A percentile compares a stretch with the other conserved stretches of the same genome.
These are phyloP conservation scores for Eupelmus urozonus DNA, from an alignment of 2,888 invertebrate species.

Conservation along the genomic window DNA sequence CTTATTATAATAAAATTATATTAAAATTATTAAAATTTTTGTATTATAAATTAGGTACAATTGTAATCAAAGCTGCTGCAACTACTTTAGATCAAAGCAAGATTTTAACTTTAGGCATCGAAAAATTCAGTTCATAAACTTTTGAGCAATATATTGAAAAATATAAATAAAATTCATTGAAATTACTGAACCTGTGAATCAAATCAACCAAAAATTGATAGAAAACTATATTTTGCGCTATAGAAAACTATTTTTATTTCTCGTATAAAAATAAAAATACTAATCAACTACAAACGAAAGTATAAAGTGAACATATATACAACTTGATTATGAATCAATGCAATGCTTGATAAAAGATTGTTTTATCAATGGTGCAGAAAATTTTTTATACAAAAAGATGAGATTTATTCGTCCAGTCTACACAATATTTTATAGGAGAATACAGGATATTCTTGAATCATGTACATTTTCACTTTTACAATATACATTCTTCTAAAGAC, in stretches of 20 bases:
- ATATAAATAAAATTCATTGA: too few species aligned
- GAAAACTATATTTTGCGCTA: neutral
- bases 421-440: slow-evolving; percentile 30
- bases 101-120: too few species aligned
- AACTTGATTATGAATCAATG: slow-evolving; percentile 3
- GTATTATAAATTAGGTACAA: too few species aligned
- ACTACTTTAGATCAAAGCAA: too few species aligned
- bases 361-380: slow-evolving; percentile 16
- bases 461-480: slow-evolving; percentile 35
- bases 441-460: slow-evolving; percentile 41
- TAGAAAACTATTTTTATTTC: neutral
- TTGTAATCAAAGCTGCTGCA: too few species aligned
- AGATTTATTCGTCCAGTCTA: slow-evolving; percentile 14
- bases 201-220: too few species aligned
- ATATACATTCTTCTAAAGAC: slow-evolving; percentile 6
- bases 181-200: slow-evolving; percentile 12
- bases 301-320: slow-evolving; percentile 8
- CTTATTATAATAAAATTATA: neutral
- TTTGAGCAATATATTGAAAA: too few species aligned
- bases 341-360: neutral
- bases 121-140: too few species aligned
- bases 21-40: too few species aligned
- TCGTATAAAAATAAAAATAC: neutral
- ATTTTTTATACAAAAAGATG: neutral
- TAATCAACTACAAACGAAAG: neutral